phyloP scores from a whole-genome alignment of 2,888 invertebrate species.

The Antheraea assamensis region DNA sequence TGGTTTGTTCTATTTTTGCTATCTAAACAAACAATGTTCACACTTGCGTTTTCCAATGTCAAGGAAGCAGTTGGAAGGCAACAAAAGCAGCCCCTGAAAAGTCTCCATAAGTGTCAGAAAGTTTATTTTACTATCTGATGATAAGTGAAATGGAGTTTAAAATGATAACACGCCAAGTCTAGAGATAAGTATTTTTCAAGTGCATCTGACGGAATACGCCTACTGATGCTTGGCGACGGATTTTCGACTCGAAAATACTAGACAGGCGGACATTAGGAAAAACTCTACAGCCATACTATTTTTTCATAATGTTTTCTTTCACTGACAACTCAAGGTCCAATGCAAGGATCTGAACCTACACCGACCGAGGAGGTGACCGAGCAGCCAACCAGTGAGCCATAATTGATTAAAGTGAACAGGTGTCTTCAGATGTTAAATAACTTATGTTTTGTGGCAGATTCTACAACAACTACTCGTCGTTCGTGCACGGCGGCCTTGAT shows the following conservation, averaged over 20 bases:
- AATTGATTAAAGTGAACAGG: not conserved
- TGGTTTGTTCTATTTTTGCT: too few relatives aligned
- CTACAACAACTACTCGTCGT: slow-evolving; percentile 97
- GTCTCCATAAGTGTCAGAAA: too few relatives aligned
- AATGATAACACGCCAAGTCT: not conserved
- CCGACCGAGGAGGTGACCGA: too few relatives aligned
- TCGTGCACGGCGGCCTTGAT: slow-evolving; percentile 96
- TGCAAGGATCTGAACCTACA: not conserved
- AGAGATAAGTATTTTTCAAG: not conserved
- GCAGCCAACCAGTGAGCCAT: not conserved
- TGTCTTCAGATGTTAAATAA: not conserved
- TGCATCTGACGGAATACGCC: not conserved
- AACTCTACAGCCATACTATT: too few relatives aligned
- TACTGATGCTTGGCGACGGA: not conserved
- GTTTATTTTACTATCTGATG: too few relatives aligned
- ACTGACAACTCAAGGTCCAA: not conserved
- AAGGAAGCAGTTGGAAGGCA: too few relatives aligned
- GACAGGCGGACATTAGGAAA: not conserved
- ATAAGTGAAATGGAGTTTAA: too few relatives aligned
- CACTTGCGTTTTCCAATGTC: too few relatives aligned
- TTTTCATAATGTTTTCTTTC: not conserved
- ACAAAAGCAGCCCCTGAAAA: too few relatives aligned
- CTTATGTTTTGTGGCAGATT: slow-evolving; percentile 83
- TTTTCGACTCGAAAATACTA: not conserved
- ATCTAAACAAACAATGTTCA: too few relatives aligned